These are phyloP conservation scores for Oedothorax gibbosus DNA, from an alignment of 1,140 invertebrate genomes.

Conservation along the genomic window DNA sequence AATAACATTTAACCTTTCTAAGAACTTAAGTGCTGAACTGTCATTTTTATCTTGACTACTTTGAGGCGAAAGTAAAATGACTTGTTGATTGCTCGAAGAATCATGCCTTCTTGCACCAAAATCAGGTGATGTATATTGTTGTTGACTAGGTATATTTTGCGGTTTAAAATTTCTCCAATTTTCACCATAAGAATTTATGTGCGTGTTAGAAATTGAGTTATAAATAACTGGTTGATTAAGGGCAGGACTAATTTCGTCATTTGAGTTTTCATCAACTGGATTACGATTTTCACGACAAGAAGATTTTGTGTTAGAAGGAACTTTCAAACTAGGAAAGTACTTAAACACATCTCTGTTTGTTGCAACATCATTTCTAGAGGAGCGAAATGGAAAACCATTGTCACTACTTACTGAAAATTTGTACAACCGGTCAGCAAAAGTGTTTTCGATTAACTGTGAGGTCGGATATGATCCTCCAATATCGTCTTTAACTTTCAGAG, in stretches of 20 bases:
- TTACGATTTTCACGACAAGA: conserved; percentile 20
- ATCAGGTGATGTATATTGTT: background rate
- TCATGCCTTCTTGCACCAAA: background rate
- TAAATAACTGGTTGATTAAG: conserved; percentile 20
- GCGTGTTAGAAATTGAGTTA: conserved; percentile 13
- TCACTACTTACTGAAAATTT: conserved; percentile 4
- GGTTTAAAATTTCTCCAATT: background rate
- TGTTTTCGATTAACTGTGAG: no score
- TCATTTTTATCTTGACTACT: conserved; percentile 1
- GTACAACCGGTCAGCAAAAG: background rate
- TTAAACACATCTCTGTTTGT: background rate
- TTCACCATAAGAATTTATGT: conserved; percentile 24
- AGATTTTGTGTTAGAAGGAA: background rate
- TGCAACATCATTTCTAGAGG: background rate
- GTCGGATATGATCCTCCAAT: no score
- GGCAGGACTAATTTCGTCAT: conserved; percentile 13
- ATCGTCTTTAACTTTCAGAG: no score
- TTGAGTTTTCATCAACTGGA: background rate
- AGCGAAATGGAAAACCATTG: background rate
- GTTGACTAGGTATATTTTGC: background rate
- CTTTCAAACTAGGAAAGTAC: background rate
- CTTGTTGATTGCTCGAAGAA: background rate
- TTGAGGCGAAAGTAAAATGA: background rate
- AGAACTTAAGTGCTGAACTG: background rate
- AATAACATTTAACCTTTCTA: conserved; percentile 20